A percentile compares a stretch with the other conserved stretches of the same genome.
phyloP scores from a whole-genome alignment of 2,888 invertebrate genomes.

The Neelides folsomi region DNA sequence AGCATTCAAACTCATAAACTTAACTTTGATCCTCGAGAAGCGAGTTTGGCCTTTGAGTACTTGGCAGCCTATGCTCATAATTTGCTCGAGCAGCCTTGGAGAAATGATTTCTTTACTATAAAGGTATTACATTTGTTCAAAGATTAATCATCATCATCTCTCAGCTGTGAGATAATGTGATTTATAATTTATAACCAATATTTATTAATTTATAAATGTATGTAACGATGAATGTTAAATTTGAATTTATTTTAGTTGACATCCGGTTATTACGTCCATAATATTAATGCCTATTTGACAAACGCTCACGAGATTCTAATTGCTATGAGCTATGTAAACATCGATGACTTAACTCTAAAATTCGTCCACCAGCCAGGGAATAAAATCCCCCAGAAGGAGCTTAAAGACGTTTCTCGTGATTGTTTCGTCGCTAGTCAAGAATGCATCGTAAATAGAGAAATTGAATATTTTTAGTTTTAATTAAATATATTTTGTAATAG shows the following conservation, averaged over 20 bases:
- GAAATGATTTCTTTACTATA: constrained; percentile 67
- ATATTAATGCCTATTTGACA: constrained; percentile 64
- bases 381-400: constrained; percentile 50
- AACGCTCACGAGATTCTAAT: constrained; percentile 64
- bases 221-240: constrained; percentile 4
- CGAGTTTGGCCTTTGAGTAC: constrained; percentile 69
- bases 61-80: constrained; percentile 75
- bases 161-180: not conserved
- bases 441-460: constrained; percentile 55
- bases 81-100: constrained; percentile 72
- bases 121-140: constrained; percentile 46
- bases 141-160: not conserved
- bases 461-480: constrained; percentile 10
- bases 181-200: not conserved
- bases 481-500: too few species aligned
- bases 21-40: constrained; percentile 62
- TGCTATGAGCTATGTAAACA: constrained; percentile 65
- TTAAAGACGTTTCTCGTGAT: constrained; percentile 64
- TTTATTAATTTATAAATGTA: constrained; percentile 11
- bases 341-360: constrained; percentile 21
- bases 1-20: constrained; percentile 56
- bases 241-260: constrained; percentile 50
- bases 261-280: constrained; percentile 76
- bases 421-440: constrained; percentile 75
- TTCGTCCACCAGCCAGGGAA: constrained; percentile 11